phyloP scores from a whole-genome alignment of 2,113 vertebrate genomes.

The Nymphicus hollandicus region DNA sequence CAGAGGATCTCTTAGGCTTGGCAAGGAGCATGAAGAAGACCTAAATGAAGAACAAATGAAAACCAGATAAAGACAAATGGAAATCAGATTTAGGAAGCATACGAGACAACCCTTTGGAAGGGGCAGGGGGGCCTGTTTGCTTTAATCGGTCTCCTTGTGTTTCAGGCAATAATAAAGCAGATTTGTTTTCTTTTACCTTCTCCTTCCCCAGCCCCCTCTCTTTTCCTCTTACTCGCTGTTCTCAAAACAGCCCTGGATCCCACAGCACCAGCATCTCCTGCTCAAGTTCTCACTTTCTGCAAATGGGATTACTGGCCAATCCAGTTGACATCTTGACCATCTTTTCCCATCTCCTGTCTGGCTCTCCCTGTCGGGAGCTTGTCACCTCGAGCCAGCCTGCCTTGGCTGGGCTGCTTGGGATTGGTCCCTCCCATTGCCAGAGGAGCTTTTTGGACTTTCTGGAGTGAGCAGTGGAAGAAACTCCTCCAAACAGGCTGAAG shows the following conservation, averaged over 20 bases:
- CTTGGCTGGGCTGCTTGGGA: not conserved
- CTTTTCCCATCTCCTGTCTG: not conserved
- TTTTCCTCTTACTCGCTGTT: not conserved
- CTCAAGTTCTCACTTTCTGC: not conserved
- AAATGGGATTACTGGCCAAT: not conserved
- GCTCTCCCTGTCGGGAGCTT: not conserved
- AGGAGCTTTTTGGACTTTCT: not conserved
- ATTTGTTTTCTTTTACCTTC: slow-evolving; percentile 3
- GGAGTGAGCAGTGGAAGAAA: not conserved
- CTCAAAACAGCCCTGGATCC: not conserved
- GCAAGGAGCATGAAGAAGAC: not conserved
- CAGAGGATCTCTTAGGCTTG: not conserved
- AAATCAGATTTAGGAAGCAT: slow-evolving; percentile 51
- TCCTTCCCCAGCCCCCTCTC: not conserved
- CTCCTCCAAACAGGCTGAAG: not conserved
- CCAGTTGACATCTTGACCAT: not conserved
- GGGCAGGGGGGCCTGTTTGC: not conserved
- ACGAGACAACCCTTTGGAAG: not conserved
- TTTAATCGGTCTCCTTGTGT: not conserved
- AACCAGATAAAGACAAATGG: slow-evolving; percentile 44
- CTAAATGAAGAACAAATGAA: slow-evolving; percentile 1
- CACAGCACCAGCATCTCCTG: not conserved
- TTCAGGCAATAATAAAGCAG: slow-evolving; percentile 1
- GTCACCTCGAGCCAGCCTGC: not conserved
- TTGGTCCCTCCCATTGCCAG: rapidly evolving